These are phyloP conservation scores for Protophormia terraenovae DNA, from an alignment of 2,888 invertebrate genomes.

Conservation along the genomic window DNA sequence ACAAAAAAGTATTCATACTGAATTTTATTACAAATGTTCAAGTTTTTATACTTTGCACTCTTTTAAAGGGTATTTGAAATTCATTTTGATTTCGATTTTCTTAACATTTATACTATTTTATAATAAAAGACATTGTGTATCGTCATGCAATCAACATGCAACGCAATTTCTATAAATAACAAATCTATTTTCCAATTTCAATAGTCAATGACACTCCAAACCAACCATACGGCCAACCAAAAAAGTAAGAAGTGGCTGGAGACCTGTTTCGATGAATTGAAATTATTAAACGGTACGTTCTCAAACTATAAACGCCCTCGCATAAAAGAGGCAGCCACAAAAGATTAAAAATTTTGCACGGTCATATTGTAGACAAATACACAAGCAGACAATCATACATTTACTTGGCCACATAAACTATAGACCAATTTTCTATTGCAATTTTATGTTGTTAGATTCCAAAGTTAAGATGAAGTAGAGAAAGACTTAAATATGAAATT, in stretches of 20 bases:
- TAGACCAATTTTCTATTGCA: slow-evolving; percentile 59
- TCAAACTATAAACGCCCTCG: slow-evolving; percentile 62
- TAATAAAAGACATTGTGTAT: slow-evolving; percentile 25
- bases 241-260: slow-evolving; percentile 27
- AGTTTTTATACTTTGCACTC: too few species aligned
- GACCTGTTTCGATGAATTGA: slow-evolving; percentile 57
- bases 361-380: slow-evolving; percentile 22
- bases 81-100: not conserved
- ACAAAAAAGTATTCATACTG: not conserved
- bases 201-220: slow-evolving; percentile 61
- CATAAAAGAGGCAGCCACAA: slow-evolving; percentile 45
- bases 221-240: slow-evolving; percentile 37
- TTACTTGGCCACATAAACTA: slow-evolving; percentile 50
- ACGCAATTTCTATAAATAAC: slow-evolving; percentile 67
- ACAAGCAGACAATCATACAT: not conserved
- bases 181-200: slow-evolving; percentile 68
- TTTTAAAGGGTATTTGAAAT: not conserved
- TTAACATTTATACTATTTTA: not conserved
- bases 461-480: not conserved
- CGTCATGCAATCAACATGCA: slow-evolving; percentile 60
- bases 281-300: slow-evolving; percentile 62
- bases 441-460: slow-evolving; percentile 37
- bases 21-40: too few species aligned
- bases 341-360: slow-evolving; percentile 55
- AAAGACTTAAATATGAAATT: slow-evolving; percentile 38